Base-by-base conservation (phyloP, 2,797 vertebrate genomes). In the Halcyon leucocephala region DNA sequence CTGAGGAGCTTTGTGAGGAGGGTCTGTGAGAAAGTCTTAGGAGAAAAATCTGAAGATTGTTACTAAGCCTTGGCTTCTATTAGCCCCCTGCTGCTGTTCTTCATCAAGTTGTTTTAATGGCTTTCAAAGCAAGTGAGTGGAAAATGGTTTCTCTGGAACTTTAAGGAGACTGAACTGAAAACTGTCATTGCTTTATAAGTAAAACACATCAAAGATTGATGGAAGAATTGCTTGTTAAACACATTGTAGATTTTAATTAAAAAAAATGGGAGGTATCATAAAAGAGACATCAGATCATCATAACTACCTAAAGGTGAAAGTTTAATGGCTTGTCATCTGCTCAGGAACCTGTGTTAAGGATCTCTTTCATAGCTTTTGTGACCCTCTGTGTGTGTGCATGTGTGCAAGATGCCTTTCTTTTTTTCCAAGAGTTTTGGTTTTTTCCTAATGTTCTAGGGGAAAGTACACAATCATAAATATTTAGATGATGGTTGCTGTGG, bases 41-140 rank as follows among this genome's bases (percentile, higher is more conserved):
- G 82, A 95, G 92, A 82, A 95, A 94, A 96, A 96, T 95, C 96
- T 90, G 58, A 96, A 96, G 96, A 90, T 90, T 96, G 93, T 93
- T 95, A 78, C 95, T 97, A 94, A 97, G 91, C 97, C 92, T 93
- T 94, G 96, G 91, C 93, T 97, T 96, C 96, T 96, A 91, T 97
- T 97, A 97, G 86, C 96, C 97, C 97, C 96, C 97, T 89, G 94
- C 97, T 97, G 97, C 86, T 97, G 94, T 94, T 96, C 96, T 96
- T 94, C 97, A 96, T 97, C 96, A 91, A 94, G 96, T 96, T 97
- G 51, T 97, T 97, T 96, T 97, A 97, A 97, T 94, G 95, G 96
- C 97, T 97, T 97, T 97, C 96, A 97, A 71, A 97, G 90, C 95
- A 97, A 97, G 82, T 96, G 95, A 97, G 97, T 92, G 97, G 97